phyloP scores from a whole-genome alignment of 2,113 vertebrate genomes.

The Odocoileus virginianus region DNA sequence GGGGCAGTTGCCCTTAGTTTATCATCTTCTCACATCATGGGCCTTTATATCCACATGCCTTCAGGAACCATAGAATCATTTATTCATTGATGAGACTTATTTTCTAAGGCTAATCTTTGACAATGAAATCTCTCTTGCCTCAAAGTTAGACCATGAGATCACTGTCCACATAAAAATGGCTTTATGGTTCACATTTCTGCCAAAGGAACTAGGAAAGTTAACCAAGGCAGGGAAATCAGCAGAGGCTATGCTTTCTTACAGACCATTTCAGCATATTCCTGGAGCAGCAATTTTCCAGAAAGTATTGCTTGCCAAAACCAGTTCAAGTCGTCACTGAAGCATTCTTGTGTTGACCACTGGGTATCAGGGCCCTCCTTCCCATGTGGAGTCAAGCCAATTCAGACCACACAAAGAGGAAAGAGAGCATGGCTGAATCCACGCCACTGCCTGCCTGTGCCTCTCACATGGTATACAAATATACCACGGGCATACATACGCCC shows the following conservation, averaged over 20 bases:
- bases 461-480: neutral
- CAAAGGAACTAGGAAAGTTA: constrained; percentile 24
- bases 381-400: neutral
- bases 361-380: neutral
- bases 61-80: constrained; percentile 46
- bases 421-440: neutral
- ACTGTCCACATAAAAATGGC: constrained; percentile 19
- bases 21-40: neutral
- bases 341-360: neutral
- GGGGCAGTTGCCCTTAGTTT: neutral
- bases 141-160: neutral
- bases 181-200: neutral
- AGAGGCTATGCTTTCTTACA: neutral
- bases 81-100: constrained; percentile 15
- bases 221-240: neutral
- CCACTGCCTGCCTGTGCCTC: neutral
- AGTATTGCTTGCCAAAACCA: neutral
- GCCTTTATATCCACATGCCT: neutral
- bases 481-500: accelerated
- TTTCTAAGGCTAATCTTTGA: neutral
- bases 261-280: neutral
- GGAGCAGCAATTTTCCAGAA: neutral
- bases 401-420: neutral
- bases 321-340: neutral
- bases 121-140: constrained; percentile 9